A percentile compares a stretch with the other conserved stretches of the same genome.
Conservation (phyloP, 37 sponge, comb jelly and placozoan genomes). For the Bolinopsis microptera region DNA sequence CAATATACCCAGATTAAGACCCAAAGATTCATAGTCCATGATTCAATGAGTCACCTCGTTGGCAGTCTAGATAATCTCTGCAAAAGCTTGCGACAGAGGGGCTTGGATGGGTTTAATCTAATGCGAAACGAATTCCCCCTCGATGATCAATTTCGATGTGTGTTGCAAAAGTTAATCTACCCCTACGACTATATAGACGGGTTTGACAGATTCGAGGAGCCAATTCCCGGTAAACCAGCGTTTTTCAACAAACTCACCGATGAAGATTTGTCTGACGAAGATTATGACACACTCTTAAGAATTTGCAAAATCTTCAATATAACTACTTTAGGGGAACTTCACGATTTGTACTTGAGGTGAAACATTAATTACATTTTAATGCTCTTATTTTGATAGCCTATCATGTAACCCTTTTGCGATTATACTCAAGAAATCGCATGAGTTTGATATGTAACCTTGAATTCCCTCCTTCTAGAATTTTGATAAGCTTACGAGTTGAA, state of each 20-base stretch:
- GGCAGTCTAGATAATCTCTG: not conserved
- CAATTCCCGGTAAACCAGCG: not conserved
- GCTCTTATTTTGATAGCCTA: too few relatives aligned
- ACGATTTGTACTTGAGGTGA: too few relatives aligned
- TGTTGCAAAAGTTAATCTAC: not conserved
- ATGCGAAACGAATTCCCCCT: not conserved
- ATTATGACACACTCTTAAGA: not conserved
- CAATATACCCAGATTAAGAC: too few relatives aligned
- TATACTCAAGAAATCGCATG: too few relatives aligned
- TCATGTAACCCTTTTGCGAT: too few relatives aligned
- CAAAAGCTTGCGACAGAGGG: not conserved
- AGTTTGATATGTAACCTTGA: too few relatives aligned
- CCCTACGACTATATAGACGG: not conserved
- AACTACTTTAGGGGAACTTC: not conserved
- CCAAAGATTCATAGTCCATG: too few relatives aligned
- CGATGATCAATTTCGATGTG: not conserved
- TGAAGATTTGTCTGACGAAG: not conserved
- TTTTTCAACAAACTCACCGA: not conserved
- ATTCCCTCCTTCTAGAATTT: too few relatives aligned
- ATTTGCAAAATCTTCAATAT: not conserved
- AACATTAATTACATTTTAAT: too few relatives aligned
- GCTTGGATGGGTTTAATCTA: not conserved
- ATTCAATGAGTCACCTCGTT: slow-evolving; percentile 18
- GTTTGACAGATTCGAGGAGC: not conserved
- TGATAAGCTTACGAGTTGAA: too few relatives aligned